Evolutionary conservation across 2,113 vertebrate genomes (phyloP).

Genomic region (Labeo rohita): DNA sequence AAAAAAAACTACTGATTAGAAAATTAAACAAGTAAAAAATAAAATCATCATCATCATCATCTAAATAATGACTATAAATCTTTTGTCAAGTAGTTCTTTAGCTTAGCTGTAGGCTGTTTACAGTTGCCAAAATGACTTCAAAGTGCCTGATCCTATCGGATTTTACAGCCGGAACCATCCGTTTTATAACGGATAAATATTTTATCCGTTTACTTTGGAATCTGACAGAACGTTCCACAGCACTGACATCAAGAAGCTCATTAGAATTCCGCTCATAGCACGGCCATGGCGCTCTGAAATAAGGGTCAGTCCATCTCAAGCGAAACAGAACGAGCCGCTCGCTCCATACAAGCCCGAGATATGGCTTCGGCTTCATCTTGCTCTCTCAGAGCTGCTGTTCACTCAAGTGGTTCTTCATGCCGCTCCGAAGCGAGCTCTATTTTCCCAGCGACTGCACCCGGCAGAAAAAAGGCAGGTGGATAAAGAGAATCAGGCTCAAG

Average conservation of each 20-base stretch:
- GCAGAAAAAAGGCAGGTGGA: background rate
- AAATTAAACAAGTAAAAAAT: too few relatives aligned
- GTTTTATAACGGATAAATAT: conserved; percentile 9
- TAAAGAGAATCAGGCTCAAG: conserved; percentile 14
- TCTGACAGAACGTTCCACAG: background rate
- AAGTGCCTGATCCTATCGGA: background rate
- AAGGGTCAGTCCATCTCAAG: conserved; percentile 30
- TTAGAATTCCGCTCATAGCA: conserved; percentile 24
- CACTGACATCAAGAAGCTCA: conserved; percentile 7
- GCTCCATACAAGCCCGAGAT: background rate
- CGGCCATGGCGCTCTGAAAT: background rate
- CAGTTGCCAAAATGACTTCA: conserved; percentile 4
- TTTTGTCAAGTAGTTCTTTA: background rate
- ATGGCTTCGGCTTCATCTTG: conserved; percentile 14
- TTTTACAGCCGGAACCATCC: background rate
- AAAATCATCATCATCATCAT: background rate
- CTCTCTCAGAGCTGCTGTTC: conserved; percentile 23
- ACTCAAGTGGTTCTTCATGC: conserved; percentile 24
- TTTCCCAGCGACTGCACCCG: conserved; percentile 36
- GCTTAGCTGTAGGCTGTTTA: background rate
- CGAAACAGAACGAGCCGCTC: conserved; percentile 5
- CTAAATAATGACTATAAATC: background rate
- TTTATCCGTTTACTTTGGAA: background rate
- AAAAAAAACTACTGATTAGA: too few relatives aligned
- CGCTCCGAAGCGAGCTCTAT: conserved; percentile 17